These are phyloP conservation scores for Plectrocnemia conspersa DNA, from an alignment of 1,140 invertebrate genomes.

Conservation along the genomic window DNA sequence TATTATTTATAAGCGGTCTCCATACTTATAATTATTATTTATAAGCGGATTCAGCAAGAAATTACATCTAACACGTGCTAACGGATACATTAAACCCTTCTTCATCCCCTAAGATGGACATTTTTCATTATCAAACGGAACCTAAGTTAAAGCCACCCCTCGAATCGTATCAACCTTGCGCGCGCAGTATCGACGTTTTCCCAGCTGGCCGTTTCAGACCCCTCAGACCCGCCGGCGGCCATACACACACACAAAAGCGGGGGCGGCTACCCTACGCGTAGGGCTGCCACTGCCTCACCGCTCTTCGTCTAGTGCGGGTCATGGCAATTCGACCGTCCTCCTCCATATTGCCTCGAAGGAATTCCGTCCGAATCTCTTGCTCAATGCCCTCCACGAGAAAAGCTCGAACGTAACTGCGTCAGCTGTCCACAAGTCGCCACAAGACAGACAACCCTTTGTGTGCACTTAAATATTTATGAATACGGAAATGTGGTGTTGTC, in stretches of 20 bases:
- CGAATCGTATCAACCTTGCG: too few species aligned
- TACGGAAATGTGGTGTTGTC: slow-evolving; percentile 31
- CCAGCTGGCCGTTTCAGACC: slow-evolving; percentile 7
- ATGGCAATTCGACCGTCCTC: slow-evolving; percentile 9
- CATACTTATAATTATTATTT: too few species aligned
- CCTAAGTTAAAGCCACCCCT: too few species aligned
- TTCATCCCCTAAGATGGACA: too few species aligned
- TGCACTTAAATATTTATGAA: too few species aligned
- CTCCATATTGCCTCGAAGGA: background rate
- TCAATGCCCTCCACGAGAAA: background rate
- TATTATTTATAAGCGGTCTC: too few species aligned
- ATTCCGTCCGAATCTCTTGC: background rate
- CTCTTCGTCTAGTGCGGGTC: slow-evolving; percentile 29
- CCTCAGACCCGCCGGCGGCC: slow-evolving; percentile 3
- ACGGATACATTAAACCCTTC: too few species aligned
- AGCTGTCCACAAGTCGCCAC: background rate
- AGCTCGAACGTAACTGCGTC: background rate
- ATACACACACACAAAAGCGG: background rate
- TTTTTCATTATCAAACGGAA: too few species aligned
- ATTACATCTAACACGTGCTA: too few species aligned
- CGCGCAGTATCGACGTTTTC: slow-evolving; percentile 9
- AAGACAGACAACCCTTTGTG: background rate
- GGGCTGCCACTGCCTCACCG: slow-evolving; percentile 15
- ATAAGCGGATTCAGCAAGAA: too few species aligned
- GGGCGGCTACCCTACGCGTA: slow-evolving; percentile 7